Base-by-base conservation (phyloP, 2,797 vertebrate species). In the Melopsittacus undulatus region DNA sequence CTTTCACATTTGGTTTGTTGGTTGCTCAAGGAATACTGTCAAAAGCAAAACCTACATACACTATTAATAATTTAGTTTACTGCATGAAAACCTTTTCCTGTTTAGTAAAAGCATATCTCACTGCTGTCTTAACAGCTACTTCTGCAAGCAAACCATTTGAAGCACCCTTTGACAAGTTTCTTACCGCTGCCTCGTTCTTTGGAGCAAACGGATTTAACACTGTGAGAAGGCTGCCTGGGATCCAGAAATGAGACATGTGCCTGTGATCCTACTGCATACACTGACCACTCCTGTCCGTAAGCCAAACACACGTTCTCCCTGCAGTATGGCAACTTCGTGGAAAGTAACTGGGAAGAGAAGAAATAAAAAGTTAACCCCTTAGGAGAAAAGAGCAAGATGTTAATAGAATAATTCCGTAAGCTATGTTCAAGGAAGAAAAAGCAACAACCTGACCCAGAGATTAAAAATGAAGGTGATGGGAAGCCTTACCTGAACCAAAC, bases 281-380 rank as follows among this genome's bases (percentile, higher is more conserved):
- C 98, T 0, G 99, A 99, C 99, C 99, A 99, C 92, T 99, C 99
- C 96, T 98, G 98, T 51, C 99, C 99, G 36, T 99, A 99, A 2
- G 99, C 98, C 97, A 99, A 98, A 96, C 99, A 99, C 94, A 99
- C 99, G 4, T 99, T 99, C 98, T 99, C 99, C 97, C 99, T 99
- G 98, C 99, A 99, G 97, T 99, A 99, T 32, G 99, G 99, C 95
- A 99, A 97, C 98, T 99, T 99, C 27, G 98, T 99, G 70, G 99
- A 99, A 91, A 99, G 98, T 73, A 99, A 98, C 99, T 99, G 89
- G 12, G 97, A 96, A 82, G 57, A 83, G 52, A 62, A 63, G 29
- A 91, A 86, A 72, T 29, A 90, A 61, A 63, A 62, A 70, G 76
- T 46, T 38, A 76, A 46, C 3, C 1, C 0, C 0, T 54, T 69